Percentiles rank a stretch among this genome's conserved stretches.
Evolutionary conservation across 2,797 vertebrate species (phyloP).

Genomic region (Lithobates sylvaticus): DNA sequence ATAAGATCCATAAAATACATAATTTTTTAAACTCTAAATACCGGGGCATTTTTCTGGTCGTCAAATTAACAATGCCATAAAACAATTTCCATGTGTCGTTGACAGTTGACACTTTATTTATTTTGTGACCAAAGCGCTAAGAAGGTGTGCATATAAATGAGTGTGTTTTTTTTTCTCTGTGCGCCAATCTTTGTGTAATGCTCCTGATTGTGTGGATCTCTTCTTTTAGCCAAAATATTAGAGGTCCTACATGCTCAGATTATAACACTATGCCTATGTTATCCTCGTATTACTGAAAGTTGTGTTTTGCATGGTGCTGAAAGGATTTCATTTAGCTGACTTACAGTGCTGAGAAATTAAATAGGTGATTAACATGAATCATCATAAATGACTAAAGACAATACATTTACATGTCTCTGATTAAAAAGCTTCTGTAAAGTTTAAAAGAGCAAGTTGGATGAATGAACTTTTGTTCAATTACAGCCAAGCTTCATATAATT

Average conservation of each 20-base stretch:
- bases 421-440: slow-evolving; percentile 18
- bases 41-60: too few relatives aligned
- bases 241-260: not conserved
- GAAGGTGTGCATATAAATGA: too few relatives aligned
- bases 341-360: slow-evolving; percentile 4
- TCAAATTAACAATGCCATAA: too few relatives aligned
- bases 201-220: too few relatives aligned
- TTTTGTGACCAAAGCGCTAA: too few relatives aligned
- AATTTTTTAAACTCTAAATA: too few relatives aligned
- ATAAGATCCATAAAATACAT: too few relatives aligned
- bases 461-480: slow-evolving; percentile 7
- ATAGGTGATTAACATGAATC: slow-evolving; percentile 41
- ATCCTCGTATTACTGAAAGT: not conserved
- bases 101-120: too few relatives aligned
- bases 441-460: not conserved
- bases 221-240: not conserved
- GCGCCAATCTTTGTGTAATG: too few relatives aligned
- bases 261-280: slow-evolving; percentile 9
- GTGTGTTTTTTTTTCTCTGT: too few relatives aligned
- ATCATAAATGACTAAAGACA: slow-evolving; percentile 33
- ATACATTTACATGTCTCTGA: slow-evolving; percentile 36
- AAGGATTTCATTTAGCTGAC: slow-evolving; percentile 1
- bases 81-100: too few relatives aligned
- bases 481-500: not conserved
- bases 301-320: not conserved